Base-by-base conservation (phyloP, 1,140 invertebrate genomes). In the Lithobius niger region DNA sequence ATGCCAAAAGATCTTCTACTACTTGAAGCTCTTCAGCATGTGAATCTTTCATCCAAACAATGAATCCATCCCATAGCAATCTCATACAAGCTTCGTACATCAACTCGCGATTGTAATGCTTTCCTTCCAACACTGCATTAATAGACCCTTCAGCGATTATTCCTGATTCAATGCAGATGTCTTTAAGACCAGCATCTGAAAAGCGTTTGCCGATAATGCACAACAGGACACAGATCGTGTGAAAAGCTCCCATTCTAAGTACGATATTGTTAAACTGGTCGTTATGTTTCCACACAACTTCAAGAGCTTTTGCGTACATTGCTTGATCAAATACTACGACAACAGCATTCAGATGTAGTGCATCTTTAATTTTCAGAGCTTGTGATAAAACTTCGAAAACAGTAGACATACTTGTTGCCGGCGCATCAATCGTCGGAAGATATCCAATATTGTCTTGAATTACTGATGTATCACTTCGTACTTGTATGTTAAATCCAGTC, bases 321-420 rank as follows among this genome's bases (percentile, higher is more conserved):
- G n/a, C n/a, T n/a, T n/a, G n/a, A n/a, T n/a, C n/a, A n/a, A n/a
- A n/a, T n/a, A n/a, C n/a, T n/a, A n/a, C n/a, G n/a, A n/a, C n/a
- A n/a, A n/a, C n/a, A n/a, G n/a, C n/a, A n/a, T n/a, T n/a, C n/a
- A n/a, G n/a, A n/a, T n/a, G n/a, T n/a, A n/a, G n/a, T n/a, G n/a
- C n/a, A n/a, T n/a, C n/a, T 40, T 54, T n/a, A 25, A 56, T 45
- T 44, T 51, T 26, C 22, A 55, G 15, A 36, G 40, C 42, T 44
- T 31, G n/a, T 27, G 10, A n/a, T 45, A 58, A 45, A 51, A 60
- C 55, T 27, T 58, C 45, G 45, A 51, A 40, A 3, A 57, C 50
- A 21, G 56, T 57, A 22, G 52, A 54, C 50, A 57, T 52, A 19
- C 58, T 25, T 51, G 55, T 57, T 43, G 60, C 58, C 48, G 56